A percentile compares a stretch with the other conserved stretches of the same genome.
These are phyloP conservation scores for Athalia circularis DNA, from an alignment of 2,888 invertebrate species.

Conservation along the genomic window DNA sequence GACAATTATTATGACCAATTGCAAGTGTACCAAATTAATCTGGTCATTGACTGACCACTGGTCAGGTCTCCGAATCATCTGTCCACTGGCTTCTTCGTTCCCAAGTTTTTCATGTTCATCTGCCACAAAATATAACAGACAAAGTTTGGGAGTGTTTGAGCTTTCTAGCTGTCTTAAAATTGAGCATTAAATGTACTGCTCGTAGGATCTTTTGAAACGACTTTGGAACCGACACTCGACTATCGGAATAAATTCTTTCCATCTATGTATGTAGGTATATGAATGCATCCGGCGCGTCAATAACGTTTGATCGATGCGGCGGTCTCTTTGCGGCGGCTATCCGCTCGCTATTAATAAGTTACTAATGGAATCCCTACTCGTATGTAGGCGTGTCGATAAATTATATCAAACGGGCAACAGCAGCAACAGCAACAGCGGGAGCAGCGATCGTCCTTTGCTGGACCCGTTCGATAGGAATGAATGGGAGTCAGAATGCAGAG, in stretches of 20 bases:
- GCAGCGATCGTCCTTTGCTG: neutral
- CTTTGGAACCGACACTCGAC: neutral
- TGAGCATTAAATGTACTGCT: no score
- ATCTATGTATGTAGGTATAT: constrained; percentile 46
- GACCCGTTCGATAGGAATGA: constrained; percentile 15
- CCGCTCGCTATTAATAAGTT: constrained; percentile 65
- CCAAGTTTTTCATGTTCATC: no score
- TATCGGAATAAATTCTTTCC: constrained; percentile 45
- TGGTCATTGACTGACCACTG: no score
- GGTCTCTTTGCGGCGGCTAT: constrained; percentile 42
- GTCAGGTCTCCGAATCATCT: no score
- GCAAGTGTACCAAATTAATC: no score
- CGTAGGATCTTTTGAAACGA: no score
- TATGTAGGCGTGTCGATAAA: constrained; percentile 67
- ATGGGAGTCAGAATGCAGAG: no score
- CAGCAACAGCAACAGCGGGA: neutral
- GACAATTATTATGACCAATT: no score
- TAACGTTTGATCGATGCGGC: constrained; percentile 51
- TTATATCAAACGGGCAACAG: constrained; percentile 52
- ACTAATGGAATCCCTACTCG: constrained; percentile 65
- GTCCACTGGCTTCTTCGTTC: no score
- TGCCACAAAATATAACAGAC: no score
- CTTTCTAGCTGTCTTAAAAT: no score
- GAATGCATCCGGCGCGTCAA: constrained; percentile 13
- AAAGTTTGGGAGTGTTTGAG: no score